Percentiles rank a stretch among this genome's conserved stretches.
phyloP scores from a whole-genome alignment of 1,140 invertebrate species.

The Zelostemma sp. region DNA sequence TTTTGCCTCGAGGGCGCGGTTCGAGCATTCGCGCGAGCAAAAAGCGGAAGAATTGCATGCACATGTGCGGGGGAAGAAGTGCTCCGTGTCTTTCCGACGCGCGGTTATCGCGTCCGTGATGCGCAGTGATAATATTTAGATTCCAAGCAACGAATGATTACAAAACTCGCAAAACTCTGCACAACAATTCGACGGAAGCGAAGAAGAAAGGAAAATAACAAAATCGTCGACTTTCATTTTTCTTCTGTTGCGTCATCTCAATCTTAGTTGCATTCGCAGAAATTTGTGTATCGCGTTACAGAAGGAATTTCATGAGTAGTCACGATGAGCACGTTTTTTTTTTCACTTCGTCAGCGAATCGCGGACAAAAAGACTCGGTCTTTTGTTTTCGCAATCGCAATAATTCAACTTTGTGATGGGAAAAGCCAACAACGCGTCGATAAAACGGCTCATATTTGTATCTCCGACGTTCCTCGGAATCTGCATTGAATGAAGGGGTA shows the following conservation, averaged over 20 bases:
- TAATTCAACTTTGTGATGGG: too few relatives aligned
- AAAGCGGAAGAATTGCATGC: conserved; percentile 15
- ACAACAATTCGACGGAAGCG: background rate
- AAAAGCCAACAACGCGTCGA: too few relatives aligned
- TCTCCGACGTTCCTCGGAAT: background rate
- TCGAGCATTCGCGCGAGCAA: conserved; percentile 14
- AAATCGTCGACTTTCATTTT: background rate
- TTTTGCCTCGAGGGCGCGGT: conserved; percentile 13
- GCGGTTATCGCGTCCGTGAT: conserved; percentile 25
- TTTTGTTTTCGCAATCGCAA: too few relatives aligned
- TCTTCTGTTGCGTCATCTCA: background rate
- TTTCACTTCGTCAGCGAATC: conserved; percentile 13
- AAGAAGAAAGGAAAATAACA: conserved; percentile 3
- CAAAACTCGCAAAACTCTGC: conserved; percentile 12
- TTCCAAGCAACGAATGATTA: conserved; percentile 24
- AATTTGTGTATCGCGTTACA: conserved; percentile 16
- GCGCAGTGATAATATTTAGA: conserved; percentile 29
- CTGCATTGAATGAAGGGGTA: background rate
- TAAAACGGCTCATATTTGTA: background rate
- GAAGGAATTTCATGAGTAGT: conserved; percentile 5
- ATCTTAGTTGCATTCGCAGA: conserved; percentile 7
- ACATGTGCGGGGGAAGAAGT: conserved; percentile 23
- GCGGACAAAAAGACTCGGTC: background rate
- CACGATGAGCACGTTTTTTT: background rate
- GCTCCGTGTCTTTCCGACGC: background rate